A percentile compares a stretch with the other conserved stretches of the same genome.
These are phyloP conservation scores for Aleiodes sp. DNA, from an alignment of 1,140 invertebrate genomes.

Conservation along the genomic window DNA sequence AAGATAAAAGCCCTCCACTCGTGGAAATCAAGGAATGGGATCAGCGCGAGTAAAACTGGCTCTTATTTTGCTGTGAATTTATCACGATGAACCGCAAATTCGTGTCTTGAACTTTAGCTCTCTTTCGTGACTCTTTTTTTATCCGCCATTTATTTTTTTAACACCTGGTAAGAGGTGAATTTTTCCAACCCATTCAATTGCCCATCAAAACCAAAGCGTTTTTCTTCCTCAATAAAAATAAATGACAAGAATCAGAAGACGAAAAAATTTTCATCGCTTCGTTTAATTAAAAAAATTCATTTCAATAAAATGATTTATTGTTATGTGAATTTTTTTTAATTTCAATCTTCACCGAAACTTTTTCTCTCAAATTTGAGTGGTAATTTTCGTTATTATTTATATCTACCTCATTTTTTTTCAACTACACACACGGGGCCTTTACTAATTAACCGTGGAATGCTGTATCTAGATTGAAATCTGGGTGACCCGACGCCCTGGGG, in stretches of 20 bases:
- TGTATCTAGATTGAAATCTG: slow-evolving; percentile 67
- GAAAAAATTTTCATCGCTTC: too few species aligned
- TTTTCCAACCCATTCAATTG: too few species aligned
- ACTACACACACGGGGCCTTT: slow-evolving; percentile 44
- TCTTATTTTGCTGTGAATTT: background rate
- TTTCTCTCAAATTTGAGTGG: background rate
- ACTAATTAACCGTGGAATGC: slow-evolving; percentile 66
- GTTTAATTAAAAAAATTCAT: too few species aligned
- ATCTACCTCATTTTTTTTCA: background rate
- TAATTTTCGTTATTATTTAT: slow-evolving; percentile 10
- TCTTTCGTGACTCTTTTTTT: background rate
- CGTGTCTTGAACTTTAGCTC: slow-evolving; percentile 13
- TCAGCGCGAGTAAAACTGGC: background rate
- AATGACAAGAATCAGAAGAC: too few species aligned
- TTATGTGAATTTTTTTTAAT: too few species aligned
- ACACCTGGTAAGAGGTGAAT: too few species aligned
- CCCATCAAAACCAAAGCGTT: too few species aligned
- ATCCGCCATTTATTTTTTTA: too few species aligned
- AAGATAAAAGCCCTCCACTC: background rate
- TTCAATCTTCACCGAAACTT: too few species aligned
- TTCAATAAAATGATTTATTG: too few species aligned
- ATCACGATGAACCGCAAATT: slow-evolving; percentile 16
- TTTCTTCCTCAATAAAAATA: too few species aligned
- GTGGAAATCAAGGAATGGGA: background rate
- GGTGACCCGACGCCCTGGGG: slow-evolving; percentile 62